A percentile compares a stretch with the other conserved stretches of the same genome.
These are phyloP conservation scores for Chironomus tentans DNA, from an alignment of 2,888 invertebrate genomes.

Conservation along the genomic window DNA sequence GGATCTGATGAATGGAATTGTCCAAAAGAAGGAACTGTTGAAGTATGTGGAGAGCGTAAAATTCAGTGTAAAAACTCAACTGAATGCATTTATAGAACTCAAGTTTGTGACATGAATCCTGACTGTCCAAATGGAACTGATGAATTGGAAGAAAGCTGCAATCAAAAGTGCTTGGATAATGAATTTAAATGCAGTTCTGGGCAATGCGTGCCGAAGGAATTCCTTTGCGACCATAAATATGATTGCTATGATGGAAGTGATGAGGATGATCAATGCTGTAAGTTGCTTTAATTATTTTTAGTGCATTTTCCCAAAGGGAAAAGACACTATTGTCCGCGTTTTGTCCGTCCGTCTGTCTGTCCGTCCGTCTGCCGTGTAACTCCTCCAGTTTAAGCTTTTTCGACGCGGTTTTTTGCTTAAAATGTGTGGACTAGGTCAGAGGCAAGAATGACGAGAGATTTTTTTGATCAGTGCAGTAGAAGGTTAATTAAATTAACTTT, in stretches of 20 bases:
- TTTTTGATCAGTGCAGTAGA: no score
- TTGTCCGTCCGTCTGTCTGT: no score
- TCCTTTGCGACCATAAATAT: constrained; percentile 61
- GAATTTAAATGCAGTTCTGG: constrained; percentile 57
- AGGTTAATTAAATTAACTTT: no score
- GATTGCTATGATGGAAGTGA: constrained; percentile 71
- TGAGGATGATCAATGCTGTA: constrained; percentile 51
- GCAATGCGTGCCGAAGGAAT: constrained; percentile 56
- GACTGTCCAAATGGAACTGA: constrained; percentile 46
- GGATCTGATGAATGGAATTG: constrained; percentile 50
- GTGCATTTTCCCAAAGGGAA: no score
- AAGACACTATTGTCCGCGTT: no score
- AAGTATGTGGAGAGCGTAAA: constrained; percentile 42
- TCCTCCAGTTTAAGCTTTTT: no score
- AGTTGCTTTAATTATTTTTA: constrained; percentile 15
- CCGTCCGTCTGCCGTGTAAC: no score
- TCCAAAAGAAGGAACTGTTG: constrained; percentile 31
- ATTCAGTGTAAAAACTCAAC: constrained; percentile 45
- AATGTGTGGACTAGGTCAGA: no score
- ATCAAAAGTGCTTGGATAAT: constrained; percentile 39
- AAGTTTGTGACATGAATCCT: constrained; percentile 45
- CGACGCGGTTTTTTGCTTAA: no score
- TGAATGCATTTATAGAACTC: constrained; percentile 43
- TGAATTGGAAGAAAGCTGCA: constrained; percentile 36
- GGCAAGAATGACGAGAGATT: no score